A percentile compares a stretch with the other conserved stretches of the same genome.
These are phyloP conservation scores for Craniophora ligustri DNA, from an alignment of 2,888 invertebrate species.

Conservation along the genomic window DNA sequence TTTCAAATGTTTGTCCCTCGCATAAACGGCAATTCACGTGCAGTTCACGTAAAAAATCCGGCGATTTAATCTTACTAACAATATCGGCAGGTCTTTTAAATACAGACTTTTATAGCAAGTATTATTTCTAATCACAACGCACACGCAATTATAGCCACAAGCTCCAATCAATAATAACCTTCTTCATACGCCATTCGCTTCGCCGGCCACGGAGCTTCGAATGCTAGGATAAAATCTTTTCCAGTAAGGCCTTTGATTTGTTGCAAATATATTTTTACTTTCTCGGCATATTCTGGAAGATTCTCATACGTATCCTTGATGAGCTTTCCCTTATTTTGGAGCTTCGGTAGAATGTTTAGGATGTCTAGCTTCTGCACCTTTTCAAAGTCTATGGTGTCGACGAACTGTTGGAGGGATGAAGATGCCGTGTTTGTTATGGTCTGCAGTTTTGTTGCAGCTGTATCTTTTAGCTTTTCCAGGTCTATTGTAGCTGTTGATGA, in stretches of 20 bases:
- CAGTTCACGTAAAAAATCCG: too few relatives aligned
- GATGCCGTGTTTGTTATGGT: conserved; percentile 59
- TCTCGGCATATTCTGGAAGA: conserved; percentile 43
- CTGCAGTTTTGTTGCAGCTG: conserved; percentile 64
- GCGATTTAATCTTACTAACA: too few relatives aligned
- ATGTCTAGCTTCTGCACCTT: conserved; percentile 67
- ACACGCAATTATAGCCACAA: background rate
- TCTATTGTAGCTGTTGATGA: conserved; percentile 68
- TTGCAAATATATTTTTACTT: conserved; percentile 28
- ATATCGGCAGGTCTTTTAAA: too few relatives aligned
- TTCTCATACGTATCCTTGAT: conserved; percentile 45
- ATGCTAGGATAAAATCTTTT: conserved; percentile 49
- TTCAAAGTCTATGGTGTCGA: conserved; percentile 65
- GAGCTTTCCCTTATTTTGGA: conserved; percentile 50
- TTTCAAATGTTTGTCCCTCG: too few relatives aligned
- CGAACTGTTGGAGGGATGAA: conserved; percentile 57
- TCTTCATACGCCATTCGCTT: conserved; percentile 46
- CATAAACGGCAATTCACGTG: too few relatives aligned
- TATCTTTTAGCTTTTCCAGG: conserved; percentile 68
- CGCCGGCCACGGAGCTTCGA: conserved; percentile 58
- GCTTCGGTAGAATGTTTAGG: conserved; percentile 63
- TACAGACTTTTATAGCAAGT: too few relatives aligned
- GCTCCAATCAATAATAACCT: conserved; percentile 16
- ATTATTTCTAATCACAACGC: conserved; percentile 5
- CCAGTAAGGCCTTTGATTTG: conserved; percentile 46